These are phyloP conservation scores for Donacobius atricapilla DNA, from an alignment of 2,113 vertebrate genomes.

Conservation along the genomic window DNA sequence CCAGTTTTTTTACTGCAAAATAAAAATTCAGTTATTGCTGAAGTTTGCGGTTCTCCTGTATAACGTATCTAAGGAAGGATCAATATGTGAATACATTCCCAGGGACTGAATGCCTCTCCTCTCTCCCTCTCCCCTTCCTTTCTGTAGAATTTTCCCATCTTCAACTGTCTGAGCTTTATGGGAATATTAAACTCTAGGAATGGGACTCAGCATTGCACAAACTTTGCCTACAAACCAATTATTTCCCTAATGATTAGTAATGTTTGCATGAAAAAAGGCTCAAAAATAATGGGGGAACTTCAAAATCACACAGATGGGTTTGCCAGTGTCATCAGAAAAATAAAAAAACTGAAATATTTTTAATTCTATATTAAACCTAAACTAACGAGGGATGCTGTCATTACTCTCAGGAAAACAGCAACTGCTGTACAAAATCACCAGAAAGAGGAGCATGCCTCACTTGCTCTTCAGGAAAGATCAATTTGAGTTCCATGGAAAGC, in stretches of 20 bases:
- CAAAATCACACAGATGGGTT: not conserved
- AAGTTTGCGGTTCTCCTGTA: not conserved
- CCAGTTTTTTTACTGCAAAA: not conserved
- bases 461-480: not conserved
- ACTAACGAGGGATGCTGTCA: not conserved
- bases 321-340: not conserved
- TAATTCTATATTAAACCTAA: not conserved
- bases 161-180: not conserved
- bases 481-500: not conserved
- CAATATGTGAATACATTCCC: not conserved
- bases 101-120: not conserved
- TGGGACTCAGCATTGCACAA: not conserved
- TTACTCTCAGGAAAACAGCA: not conserved
- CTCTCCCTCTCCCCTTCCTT: not conserved
- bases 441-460: not conserved
- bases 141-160: not conserved
- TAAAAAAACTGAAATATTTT: not conserved
- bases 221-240: not conserved
- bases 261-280: not conserved
- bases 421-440: not conserved
- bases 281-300: not conserved
- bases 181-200: not conserved
- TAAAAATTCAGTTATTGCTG: not conserved
- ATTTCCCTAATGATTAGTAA: not conserved
- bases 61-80: not conserved